A percentile compares a stretch with the other conserved stretches of the same genome.
These are phyloP conservation scores for Tauraco hartlaubi DNA, from an alignment of 2,797 vertebrate species.

Conservation along the genomic window DNA sequence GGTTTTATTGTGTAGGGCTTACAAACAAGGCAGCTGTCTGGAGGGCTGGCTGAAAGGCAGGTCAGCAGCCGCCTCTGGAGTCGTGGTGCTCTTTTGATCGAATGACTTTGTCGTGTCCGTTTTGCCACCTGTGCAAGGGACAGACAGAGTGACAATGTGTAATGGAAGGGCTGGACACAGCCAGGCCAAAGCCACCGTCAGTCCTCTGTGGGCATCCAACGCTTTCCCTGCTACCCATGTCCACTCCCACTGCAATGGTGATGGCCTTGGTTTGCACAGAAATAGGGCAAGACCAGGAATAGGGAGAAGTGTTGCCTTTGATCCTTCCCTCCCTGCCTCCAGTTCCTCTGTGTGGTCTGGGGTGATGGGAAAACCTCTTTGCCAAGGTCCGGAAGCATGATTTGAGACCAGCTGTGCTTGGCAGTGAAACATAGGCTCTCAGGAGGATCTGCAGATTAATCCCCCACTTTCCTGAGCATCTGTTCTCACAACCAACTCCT, in stretches of 20 bases:
- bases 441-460: conserved; percentile 70
- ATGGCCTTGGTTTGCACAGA: neutral
- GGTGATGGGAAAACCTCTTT: neutral
- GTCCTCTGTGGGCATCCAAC: neutral
- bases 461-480: conserved; percentile 58
- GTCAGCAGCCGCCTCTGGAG: neutral
- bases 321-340: neutral
- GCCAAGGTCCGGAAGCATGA: neutral
- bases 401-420: conserved; percentile 22
- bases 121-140: neutral
- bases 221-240: neutral
- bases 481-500: conserved; percentile 41
- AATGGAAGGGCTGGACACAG: neutral
- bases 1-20: neutral
- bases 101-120: neutral
- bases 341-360: neutral
- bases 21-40: neutral
- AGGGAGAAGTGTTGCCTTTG: neutral
- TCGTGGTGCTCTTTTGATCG: neutral
- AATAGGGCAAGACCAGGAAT: neutral
- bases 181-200: neutral
- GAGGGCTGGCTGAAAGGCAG: neutral
- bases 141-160: neutral
- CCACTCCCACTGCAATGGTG: neutral
- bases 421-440: conserved; percentile 36